Percentiles rank a stretch among this genome's conserved stretches.
Conservation (phyloP, 2,888 invertebrate species). For the Temnothorax unifasciatus region DNA sequence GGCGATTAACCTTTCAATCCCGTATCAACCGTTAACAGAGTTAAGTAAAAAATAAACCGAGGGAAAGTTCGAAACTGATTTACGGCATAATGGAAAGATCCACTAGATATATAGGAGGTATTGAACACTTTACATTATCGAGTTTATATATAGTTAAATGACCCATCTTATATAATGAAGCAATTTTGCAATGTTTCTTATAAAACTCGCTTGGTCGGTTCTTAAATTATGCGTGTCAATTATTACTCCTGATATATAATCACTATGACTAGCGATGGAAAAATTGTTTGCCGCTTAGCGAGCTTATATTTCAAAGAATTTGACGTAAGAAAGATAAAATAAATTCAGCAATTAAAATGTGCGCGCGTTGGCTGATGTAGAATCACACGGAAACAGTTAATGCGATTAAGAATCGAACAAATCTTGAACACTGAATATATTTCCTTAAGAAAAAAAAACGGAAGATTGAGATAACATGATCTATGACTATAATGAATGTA, state of each 20-base stretch:
- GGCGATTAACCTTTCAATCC: constrained; percentile 41
- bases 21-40: constrained; percentile 23
- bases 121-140: not conserved
- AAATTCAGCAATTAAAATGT: constrained; percentile 2
- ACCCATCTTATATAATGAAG: constrained; percentile 19
- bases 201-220: constrained; percentile 19
- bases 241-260: not conserved
- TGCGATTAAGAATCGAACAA: not conserved
- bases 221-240: constrained; percentile 31
- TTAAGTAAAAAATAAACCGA: constrained; percentile 16
- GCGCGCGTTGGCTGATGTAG: not conserved
- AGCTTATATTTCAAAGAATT: not conserved
- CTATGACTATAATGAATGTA: not conserved
- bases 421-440: not conserved
- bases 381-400: not conserved
- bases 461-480: not conserved
- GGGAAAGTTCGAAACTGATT: not conserved
- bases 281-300: constrained; percentile 12
- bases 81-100: not conserved
- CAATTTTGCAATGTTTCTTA: constrained; percentile 16
- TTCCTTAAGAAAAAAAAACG: constrained; percentile 13
- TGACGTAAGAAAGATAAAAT: constrained; percentile 1
- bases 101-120: not conserved
- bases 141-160: constrained; percentile 11
- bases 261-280: not conserved